These are phyloP conservation scores for Saccopteryx bilineata DNA, from an alignment of 2,113 vertebrate species.

Conservation along the genomic window DNA sequence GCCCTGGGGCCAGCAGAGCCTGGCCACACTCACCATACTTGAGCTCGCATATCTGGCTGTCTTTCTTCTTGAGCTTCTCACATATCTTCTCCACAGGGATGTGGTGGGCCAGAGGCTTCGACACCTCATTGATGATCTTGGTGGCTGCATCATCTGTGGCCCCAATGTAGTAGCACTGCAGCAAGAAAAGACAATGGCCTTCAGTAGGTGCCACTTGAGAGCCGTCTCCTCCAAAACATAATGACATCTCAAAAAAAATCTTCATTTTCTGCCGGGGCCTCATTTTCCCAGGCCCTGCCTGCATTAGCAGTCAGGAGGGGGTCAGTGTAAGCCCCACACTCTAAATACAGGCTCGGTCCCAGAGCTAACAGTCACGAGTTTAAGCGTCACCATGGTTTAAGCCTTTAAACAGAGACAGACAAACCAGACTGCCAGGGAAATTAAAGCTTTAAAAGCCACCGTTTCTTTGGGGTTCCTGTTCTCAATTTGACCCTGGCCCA, in stretches of 20 bases:
- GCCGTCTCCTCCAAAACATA: background rate
- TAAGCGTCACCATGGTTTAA: background rate
- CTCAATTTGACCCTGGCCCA: background rate
- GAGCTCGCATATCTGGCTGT: constrained; percentile 98
- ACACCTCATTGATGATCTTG: constrained; percentile 97
- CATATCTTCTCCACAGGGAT: constrained; percentile 97
- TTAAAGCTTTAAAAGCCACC: background rate
- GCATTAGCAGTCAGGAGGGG: background rate
- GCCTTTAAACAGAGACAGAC: constrained; percentile 3
- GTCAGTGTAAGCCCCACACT: background rate
- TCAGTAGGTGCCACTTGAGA: background rate
- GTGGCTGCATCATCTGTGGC: constrained; percentile 98
- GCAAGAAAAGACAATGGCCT: constrained; percentile 57
- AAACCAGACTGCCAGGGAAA: constrained; percentile 2
- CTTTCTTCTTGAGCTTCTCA: constrained; percentile 98
- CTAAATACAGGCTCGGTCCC: background rate
- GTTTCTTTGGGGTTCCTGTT: background rate
- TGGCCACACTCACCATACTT: constrained; percentile 93
- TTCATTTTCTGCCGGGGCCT: background rate
- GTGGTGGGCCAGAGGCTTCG: constrained; percentile 96
- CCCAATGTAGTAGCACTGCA: constrained; percentile 98
- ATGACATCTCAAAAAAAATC: background rate
- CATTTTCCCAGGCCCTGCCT: background rate
- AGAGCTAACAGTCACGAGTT: background rate
- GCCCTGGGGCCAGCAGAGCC: too few species aligned